A percentile compares a stretch with the other conserved stretches of the same genome.
These are phyloP conservation scores for Phlogophora meticulosa DNA, from an alignment of 2,888 invertebrate genomes.

Conservation along the genomic window DNA sequence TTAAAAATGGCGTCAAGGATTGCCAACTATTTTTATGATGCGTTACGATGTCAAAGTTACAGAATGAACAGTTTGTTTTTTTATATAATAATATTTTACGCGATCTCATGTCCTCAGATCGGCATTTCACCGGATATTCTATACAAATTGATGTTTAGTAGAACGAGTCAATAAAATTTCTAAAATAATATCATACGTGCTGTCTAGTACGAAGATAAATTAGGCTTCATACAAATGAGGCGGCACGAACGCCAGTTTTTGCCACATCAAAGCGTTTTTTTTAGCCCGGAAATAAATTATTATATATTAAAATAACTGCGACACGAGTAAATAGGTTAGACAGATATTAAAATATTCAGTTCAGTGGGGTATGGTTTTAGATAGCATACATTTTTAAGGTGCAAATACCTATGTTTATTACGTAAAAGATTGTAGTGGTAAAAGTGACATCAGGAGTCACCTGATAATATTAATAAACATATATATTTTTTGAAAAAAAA, in stretches of 20 bases:
- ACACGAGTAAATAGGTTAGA: slow-evolving; percentile 56
- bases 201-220: slow-evolving; percentile 65
- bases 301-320: slow-evolving; percentile 65
- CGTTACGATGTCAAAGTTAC: slow-evolving; percentile 74
- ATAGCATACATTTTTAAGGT: slow-evolving; percentile 12
- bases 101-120: slow-evolving; percentile 39
- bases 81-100: slow-evolving; percentile 62
- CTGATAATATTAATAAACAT: not conserved
- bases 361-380: slow-evolving; percentile 30
- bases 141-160: slow-evolving; percentile 58
- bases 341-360: slow-evolving; percentile 29
- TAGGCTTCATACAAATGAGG: slow-evolving; percentile 61
- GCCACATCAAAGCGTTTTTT: slow-evolving; percentile 65
- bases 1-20: slow-evolving; percentile 49
- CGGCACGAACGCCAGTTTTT: slow-evolving; percentile 56
- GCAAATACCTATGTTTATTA: not conserved
- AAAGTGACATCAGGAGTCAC: not conserved
- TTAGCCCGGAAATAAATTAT: slow-evolving; percentile 69
- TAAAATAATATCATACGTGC: slow-evolving; percentile 51
- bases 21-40: slow-evolving; percentile 85
- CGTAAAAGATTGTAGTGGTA: not conserved
- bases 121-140: slow-evolving; percentile 23
- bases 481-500: not conserved
- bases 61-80: slow-evolving; percentile 74
- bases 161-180: slow-evolving; percentile 53